These are phyloP conservation scores for Riptortus pedestris DNA, from an alignment of 1,140 invertebrate genomes.

Conservation along the genomic window DNA sequence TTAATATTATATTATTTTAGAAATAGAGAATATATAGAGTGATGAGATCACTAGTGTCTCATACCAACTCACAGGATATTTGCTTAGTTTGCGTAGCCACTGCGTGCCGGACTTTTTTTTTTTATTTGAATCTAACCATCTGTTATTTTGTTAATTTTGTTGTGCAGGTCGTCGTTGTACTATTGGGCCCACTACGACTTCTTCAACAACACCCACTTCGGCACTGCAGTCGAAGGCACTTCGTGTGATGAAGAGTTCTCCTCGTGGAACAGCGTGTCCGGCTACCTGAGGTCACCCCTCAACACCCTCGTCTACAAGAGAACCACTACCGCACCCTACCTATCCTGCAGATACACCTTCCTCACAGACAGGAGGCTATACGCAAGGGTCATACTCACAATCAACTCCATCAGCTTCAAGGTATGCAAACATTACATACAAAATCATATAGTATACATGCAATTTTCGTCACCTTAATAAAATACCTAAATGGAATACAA, in stretches of 20 bases:
- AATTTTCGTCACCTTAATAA: no score
- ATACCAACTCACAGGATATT: no score
- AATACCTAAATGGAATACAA: no score
- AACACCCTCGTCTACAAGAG: constrained; percentile 75
- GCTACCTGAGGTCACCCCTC: constrained; percentile 62
- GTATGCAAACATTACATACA: constrained; percentile 35
- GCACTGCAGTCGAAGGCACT: constrained; percentile 63
- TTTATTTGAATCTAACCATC: neutral
- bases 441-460: no score
- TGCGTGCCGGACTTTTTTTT: no score
- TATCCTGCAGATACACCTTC: constrained; percentile 71
- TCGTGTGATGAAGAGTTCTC: constrained; percentile 76
- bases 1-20: no score
- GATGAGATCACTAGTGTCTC: no score
- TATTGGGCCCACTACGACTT: constrained; percentile 89
- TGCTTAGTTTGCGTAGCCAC: no score
- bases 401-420: constrained; percentile 59
- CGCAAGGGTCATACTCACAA: constrained; percentile 63
- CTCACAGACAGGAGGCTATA: constrained; percentile 67
- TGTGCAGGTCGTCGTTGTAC: constrained; percentile 60
- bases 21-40: no score
- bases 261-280: constrained; percentile 60
- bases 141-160: neutral
- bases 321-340: constrained; percentile 43
- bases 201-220: constrained; percentile 77